Percentiles rank a stretch among this genome's conserved stretches.
Evolutionary conservation across 2,113 vertebrate species (phyloP).

Genomic region (Chloropsis hardwickii): DNA sequence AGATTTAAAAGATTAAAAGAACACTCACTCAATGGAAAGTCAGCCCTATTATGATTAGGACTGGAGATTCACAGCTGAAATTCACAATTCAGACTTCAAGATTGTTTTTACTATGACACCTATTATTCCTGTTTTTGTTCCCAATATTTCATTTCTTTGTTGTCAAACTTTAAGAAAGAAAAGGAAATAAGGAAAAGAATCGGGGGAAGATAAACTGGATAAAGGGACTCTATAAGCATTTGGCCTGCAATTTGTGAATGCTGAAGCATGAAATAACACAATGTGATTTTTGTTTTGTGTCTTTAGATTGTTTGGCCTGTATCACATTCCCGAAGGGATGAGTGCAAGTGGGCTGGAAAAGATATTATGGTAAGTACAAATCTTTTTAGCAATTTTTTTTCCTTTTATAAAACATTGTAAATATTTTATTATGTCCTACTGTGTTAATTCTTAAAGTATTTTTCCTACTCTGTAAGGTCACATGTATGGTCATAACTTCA

Average conservation of each 20-base stretch:
- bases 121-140: neutral
- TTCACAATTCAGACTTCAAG: neutral
- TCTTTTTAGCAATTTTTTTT: neutral
- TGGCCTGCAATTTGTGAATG: neutral
- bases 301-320: conserved; percentile 91
- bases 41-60: neutral
- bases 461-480: neutral
- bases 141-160: neutral
- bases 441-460: conserved; percentile 34
- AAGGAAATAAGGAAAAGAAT: neutral
- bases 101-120: neutral
- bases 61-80: neutral
- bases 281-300: conserved; percentile 61
- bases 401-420: conserved; percentile 11
- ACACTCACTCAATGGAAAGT: neutral
- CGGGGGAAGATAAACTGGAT: neutral
- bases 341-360: conserved; percentile 98
- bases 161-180: neutral
- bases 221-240: neutral
- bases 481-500: neutral
- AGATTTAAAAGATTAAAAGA: neutral
- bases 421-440: conserved; percentile 48
- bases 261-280: conserved; percentile 35
- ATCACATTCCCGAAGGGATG: conserved; percentile 87
- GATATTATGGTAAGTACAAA: conserved; percentile 88